Percentiles rank a stretch among this genome's conserved stretches.
phyloP scores from a whole-genome alignment of 2,888 invertebrate species.

The Polydesmus complanatus region DNA sequence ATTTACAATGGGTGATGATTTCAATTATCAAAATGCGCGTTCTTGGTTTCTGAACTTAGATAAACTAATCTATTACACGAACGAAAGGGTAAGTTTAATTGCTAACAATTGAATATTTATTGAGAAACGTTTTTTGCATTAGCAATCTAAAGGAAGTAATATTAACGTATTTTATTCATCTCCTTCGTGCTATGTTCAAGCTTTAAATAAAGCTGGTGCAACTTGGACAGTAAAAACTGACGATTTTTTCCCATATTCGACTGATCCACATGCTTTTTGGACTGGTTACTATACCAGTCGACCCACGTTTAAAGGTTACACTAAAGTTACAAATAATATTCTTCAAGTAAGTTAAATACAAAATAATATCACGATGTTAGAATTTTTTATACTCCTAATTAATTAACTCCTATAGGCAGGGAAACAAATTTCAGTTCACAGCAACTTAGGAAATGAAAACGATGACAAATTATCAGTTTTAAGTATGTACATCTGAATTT shows the following conservation, averaged over 20 bases:
- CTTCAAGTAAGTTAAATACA: conserved; percentile 28
- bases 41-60: conserved; percentile 73
- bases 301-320: conserved; percentile 46
- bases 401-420: conserved; percentile 41
- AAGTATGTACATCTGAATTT: not conserved
- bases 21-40: conserved; percentile 71
- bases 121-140: no score
- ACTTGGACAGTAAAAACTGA: conserved; percentile 59
- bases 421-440: conserved; percentile 56
- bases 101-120: not conserved
- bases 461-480: conserved; percentile 4
- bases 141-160: conserved; percentile 40
- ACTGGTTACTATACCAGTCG: conserved; percentile 79
- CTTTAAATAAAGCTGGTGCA: conserved; percentile 52
- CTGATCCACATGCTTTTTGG: conserved; percentile 76
- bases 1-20: conserved; percentile 78
- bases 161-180: conserved; percentile 53
- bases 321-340: conserved; percentile 30
- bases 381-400: not conserved
- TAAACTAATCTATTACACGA: conserved; percentile 63
- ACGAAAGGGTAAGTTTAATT: conserved; percentile 29
- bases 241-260: conserved; percentile 86
- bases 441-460: conserved; percentile 39
- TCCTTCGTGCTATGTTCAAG: conserved; percentile 40
- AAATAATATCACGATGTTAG: not conserved